phyloP scores from a whole-genome alignment of 2,888 invertebrate species.

The Melieria omissa region DNA sequence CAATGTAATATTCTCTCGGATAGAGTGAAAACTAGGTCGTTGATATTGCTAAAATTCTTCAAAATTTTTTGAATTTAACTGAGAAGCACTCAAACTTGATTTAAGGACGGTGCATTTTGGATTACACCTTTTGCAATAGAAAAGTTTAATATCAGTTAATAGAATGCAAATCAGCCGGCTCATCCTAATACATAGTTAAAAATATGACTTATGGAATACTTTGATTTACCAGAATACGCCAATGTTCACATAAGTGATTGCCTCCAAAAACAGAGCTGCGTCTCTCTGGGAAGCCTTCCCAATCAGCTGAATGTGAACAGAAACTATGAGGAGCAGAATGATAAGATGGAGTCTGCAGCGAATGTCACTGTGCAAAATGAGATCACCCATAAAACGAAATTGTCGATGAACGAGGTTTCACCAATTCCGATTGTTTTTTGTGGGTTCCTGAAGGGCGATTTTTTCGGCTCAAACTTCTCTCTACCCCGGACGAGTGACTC shows the following conservation, averaged over 20 bases:
- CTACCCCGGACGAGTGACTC: conserved; percentile 15
- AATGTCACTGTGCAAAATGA: no score
- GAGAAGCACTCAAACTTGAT: no score
- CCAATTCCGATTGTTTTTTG: conserved; percentile 68
- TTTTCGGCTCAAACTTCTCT: conserved; percentile 54
- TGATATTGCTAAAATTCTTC: no score
- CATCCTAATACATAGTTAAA: no score
- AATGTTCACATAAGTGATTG: conserved; percentile 41
- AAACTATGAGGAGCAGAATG: background rate
- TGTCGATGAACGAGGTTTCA: conserved; percentile 52
- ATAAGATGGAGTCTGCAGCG: conserved; percentile 5
- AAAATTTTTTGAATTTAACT: no score
- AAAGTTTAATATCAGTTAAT: no score
- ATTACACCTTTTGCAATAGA: no score
- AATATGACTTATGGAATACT: no score
- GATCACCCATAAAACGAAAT: conserved; percentile 30
- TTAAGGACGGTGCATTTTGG: no score
- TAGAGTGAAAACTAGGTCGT: no score
- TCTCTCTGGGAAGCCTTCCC: conserved; percentile 31
- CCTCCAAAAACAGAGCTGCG: conserved; percentile 21
- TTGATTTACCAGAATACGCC: background rate
- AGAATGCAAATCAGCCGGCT: no score
- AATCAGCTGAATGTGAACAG: conserved; percentile 12
- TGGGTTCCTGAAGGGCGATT: conserved; percentile 66
- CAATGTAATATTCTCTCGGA: no score